phyloP scores from a whole-genome alignment of 2,888 invertebrate species.

The Orthosia cruda region DNA sequence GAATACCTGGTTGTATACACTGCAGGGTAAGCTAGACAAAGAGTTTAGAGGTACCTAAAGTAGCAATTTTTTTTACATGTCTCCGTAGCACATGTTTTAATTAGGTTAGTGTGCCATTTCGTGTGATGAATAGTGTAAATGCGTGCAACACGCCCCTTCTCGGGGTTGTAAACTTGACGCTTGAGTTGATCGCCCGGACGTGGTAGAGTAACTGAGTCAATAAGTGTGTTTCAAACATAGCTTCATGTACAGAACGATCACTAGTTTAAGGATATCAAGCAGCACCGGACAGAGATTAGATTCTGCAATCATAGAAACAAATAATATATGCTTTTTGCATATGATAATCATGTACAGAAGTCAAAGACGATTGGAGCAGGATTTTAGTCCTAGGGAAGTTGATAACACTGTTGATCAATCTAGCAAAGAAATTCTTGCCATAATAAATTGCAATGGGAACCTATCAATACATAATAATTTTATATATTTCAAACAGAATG shows the following conservation, averaged over 20 bases:
- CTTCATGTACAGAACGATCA: neutral
- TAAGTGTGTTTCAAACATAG: neutral
- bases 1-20: constrained; percentile 66
- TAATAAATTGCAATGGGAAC: constrained; percentile 7
- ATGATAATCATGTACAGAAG: neutral
- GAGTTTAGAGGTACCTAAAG: constrained; percentile 29
- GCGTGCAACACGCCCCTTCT: constrained; percentile 41
- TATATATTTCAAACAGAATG: constrained; percentile 25
- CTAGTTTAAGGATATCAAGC: neutral
- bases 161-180: constrained; percentile 31
- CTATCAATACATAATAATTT: constrained; percentile 17
- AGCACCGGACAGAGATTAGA: neutral
- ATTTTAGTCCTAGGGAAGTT: neutral
- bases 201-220: neutral
- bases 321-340: neutral
- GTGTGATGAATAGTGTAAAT: constrained; percentile 32
- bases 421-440: neutral
- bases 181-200: constrained; percentile 20
- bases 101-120: constrained; percentile 36
- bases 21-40: constrained; percentile 55
- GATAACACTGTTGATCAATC: neutral
- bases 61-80: constrained; percentile 19
- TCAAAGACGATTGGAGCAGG: neutral
- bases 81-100: constrained; percentile 16
- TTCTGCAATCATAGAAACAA: neutral